Conservation (phyloP, 2,113 vertebrate genomes). For the Hepsetus odoe region DNA sequence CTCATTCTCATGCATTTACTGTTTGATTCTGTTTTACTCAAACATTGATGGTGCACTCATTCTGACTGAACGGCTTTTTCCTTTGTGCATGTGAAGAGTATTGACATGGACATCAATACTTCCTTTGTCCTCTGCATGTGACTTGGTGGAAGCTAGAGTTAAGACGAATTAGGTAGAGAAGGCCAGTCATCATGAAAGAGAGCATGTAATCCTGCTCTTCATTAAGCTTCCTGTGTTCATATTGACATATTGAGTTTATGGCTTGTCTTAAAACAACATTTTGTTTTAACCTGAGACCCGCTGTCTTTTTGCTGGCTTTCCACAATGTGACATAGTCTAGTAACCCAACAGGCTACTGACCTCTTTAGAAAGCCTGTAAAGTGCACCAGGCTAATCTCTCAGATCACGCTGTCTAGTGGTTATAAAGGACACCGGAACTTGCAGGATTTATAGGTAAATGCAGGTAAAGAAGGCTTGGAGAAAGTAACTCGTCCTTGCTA, state of each 20-base stretch:
- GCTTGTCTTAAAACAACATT: background rate
- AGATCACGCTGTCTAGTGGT: background rate
- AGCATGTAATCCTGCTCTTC: constrained; percentile 5
- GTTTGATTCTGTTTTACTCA: background rate
- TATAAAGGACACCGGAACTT: background rate
- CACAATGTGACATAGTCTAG: background rate
- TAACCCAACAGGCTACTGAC: constrained; percentile 7
- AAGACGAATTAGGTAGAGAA: background rate
- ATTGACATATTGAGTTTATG: constrained; percentile 21
- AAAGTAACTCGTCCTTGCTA: background rate
- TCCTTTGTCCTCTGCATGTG: constrained; percentile 26
- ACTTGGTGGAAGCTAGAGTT: background rate
- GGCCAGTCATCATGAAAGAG: background rate
- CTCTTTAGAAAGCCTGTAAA: constrained; percentile 8
- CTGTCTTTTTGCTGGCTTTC: background rate
- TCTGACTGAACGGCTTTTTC: constrained; percentile 27
- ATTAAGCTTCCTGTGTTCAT: constrained; percentile 12
- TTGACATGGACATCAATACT: constrained; percentile 32
- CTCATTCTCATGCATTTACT: background rate
- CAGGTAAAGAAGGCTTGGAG: background rate
- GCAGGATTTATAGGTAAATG: background rate
- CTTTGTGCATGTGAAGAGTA: constrained; percentile 23
- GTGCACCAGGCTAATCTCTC: background rate
- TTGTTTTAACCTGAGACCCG: background rate
- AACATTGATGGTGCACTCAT: constrained; percentile 2